phyloP scores from a whole-genome alignment of 2,888 invertebrate genomes.

The Cistogaster globosa region DNA sequence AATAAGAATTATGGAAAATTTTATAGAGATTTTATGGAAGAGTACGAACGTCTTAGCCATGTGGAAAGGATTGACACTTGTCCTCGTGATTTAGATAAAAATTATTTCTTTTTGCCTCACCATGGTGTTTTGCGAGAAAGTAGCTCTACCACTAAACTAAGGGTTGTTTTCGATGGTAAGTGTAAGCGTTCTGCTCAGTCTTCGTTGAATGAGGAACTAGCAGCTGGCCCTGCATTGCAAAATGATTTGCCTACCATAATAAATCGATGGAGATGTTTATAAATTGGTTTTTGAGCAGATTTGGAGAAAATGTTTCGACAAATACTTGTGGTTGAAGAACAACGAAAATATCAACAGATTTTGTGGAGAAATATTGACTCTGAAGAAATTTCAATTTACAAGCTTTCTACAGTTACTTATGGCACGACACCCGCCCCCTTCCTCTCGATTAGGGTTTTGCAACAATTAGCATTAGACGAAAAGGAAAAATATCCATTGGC shows the following conservation, averaged over 20 bases:
- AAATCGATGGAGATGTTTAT: too few relatives aligned
- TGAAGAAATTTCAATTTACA: too few relatives aligned
- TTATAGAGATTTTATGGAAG: conserved; percentile 29
- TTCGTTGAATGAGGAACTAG: conserved; percentile 56
- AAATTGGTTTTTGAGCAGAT: conserved; percentile 65
- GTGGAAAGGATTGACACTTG: conserved; percentile 5
- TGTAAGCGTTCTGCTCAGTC: neutral
- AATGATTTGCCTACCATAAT: conserved; percentile 54
- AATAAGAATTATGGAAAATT: conserved; percentile 13
- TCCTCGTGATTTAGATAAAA: conserved; percentile 8
- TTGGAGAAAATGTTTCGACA: conserved; percentile 69
- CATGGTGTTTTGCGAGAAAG: conserved; percentile 45
- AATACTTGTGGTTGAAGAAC: conserved; percentile 34
- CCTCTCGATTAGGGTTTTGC: too few relatives aligned
- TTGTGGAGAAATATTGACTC: conserved; percentile 53
- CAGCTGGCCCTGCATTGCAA: conserved; percentile 58
- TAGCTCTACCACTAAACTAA: conserved; percentile 54
- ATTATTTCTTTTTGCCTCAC: too few relatives aligned
- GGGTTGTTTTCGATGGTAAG: conserved; percentile 62
- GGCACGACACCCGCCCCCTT: too few relatives aligned
- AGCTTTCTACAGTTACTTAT: too few relatives aligned
- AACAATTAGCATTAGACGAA: too few relatives aligned
- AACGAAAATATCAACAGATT: conserved; percentile 52
- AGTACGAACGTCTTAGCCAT: conserved; percentile 39
- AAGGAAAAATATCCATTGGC: too few relatives aligned